Conservation (phyloP, 1,140 invertebrate species). For the Musca vetustissima region DNA sequence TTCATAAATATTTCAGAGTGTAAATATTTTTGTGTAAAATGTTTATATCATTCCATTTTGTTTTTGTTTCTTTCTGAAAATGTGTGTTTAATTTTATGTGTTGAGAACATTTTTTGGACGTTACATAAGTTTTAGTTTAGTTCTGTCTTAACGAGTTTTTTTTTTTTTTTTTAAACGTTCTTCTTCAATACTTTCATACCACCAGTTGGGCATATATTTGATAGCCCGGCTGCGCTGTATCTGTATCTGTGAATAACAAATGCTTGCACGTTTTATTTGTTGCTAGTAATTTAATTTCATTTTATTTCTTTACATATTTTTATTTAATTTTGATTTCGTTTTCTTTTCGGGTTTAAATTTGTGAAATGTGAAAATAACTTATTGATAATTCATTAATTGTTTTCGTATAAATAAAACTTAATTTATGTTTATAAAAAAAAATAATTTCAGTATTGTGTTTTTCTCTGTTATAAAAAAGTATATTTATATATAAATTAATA, state of each 20-base stretch:
- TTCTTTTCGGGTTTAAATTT: background rate
- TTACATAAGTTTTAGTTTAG: background rate
- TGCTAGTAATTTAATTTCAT: slow-evolving; percentile 11
- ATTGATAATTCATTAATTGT: too few species aligned
- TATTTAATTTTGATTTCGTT: background rate
- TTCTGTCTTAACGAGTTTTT: background rate
- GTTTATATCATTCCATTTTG: too few species aligned
- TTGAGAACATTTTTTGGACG: too few species aligned
- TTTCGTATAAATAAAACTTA: slow-evolving; percentile 16
- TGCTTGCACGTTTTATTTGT: slow-evolving; percentile 13
- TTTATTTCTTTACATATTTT: slow-evolving; percentile 5
- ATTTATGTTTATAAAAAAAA: slow-evolving; percentile 7
- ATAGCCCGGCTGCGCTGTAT: too few species aligned
- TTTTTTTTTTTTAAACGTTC: too few species aligned
- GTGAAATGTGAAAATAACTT: background rate
- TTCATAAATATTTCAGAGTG: too few species aligned
- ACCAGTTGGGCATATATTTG: too few species aligned
- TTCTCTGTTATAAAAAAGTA: background rate
- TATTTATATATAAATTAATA: background rate
- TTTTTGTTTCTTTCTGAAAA: background rate
- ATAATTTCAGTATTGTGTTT: slow-evolving; percentile 12
- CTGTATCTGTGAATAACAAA: slow-evolving; percentile 11
- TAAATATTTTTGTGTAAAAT: too few species aligned
- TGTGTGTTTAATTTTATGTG: too few species aligned
- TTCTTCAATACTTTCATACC: too few species aligned